Evolutionary conservation across 2,888 invertebrate species (phyloP), one percentile per base, ranked within the genome.

Genomic region (Epistrophe grossulariae): DNA sequence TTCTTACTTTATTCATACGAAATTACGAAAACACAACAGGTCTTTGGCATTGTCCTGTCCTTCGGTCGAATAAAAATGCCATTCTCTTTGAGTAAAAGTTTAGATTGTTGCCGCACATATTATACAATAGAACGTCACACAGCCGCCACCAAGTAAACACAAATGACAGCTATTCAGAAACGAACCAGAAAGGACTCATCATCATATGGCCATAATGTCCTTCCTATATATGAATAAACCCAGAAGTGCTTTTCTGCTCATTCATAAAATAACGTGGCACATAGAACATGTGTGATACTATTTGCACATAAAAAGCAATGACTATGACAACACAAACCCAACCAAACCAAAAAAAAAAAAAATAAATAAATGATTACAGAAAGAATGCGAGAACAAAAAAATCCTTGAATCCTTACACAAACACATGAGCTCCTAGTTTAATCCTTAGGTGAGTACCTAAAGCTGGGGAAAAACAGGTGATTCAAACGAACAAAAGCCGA

Each of bases 201-300:
- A 72, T 55, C 70, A 55, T 15, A 55, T 62, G 68, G 73, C 43
- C 52, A 78, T 60, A 73, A 73, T 73, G 72, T 50, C 24, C 38
- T 50, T 50, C 62, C 52, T 70, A 48, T 68, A 48, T 68, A 48
- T 17, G 28, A 48, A 66, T 48, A 48, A 38, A 40, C 43, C 64
- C 50, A 17, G 15, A 40, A 60, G 79, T 66, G 73, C 62, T 81
- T 62, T 70, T 78, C 60, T 70, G 60, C 72, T 81, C 80, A 81
- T 84, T 80, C 76, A 84, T 71, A 85, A 85, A 78, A 78, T 78
- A 77, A 48, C 59, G 24, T 55, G 55, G 48, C 80, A 77, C 38
- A 70, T 5, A 68, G 10, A 73, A 38, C 38, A 60, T 59, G 59
- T 59, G 71, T 59, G 66, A 80, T 80, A 59, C 72, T 71, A 80